Conservation (phyloP, 2,888 invertebrate genomes). For the Temnothorax rugatulus region DNA sequence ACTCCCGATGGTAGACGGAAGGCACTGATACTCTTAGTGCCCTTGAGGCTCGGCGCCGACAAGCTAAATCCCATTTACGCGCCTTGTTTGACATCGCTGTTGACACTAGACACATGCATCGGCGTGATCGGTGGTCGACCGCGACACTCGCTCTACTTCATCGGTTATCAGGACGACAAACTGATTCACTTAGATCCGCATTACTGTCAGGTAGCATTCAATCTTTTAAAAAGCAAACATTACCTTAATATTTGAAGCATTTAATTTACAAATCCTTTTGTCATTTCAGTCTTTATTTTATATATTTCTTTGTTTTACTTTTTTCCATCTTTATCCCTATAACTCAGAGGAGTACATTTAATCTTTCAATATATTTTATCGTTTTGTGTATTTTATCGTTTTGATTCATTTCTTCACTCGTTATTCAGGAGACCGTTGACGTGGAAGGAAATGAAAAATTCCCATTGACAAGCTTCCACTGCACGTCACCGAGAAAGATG, state of each 20-base stretch:
- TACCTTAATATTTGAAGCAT: background rate
- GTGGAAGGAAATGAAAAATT: slow-evolving; percentile 92
- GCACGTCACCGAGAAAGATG: slow-evolving; percentile 94
- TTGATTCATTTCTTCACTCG: background rate
- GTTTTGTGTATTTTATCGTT: background rate
- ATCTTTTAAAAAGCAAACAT: background rate
- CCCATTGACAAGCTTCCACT: slow-evolving; percentile 93
- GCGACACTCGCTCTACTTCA: slow-evolving; percentile 96
- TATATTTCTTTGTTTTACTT: background rate
- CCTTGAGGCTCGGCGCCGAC: slow-evolving; percentile 95
- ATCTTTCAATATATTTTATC: slow-evolving; percentile 1
- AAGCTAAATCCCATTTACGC: slow-evolving; percentile 95
- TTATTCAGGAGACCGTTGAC: slow-evolving; percentile 91
- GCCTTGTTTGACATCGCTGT: slow-evolving; percentile 92
- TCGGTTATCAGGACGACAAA: slow-evolving; percentile 97
- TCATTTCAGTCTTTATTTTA: background rate
- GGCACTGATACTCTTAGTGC: slow-evolving; percentile 93
- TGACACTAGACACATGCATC: slow-evolving; percentile 94
- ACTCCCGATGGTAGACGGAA: slow-evolving; percentile 89
- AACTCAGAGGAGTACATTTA: background rate
- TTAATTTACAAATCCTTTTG: background rate
- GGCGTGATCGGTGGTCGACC: slow-evolving; percentile 98
- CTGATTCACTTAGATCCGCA: slow-evolving; percentile 97
- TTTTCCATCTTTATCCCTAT: background rate
- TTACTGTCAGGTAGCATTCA: slow-evolving; percentile 90